Evolutionary conservation across 35 echinoderm and acorn worm species (phyloP).

Genomic region (Apostichopus parvimensis): DNA sequence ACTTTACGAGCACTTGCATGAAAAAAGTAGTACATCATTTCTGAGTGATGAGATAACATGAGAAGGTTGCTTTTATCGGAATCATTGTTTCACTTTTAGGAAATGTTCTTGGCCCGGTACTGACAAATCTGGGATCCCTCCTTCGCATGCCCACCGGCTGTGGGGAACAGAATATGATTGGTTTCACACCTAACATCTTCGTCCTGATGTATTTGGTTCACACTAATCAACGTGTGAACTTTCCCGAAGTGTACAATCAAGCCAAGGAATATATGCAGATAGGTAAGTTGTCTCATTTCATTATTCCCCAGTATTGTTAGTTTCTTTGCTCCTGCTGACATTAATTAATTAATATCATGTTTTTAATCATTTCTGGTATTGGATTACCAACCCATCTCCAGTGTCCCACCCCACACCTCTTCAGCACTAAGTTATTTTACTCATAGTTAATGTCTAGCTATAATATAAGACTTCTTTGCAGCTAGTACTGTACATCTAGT

Average conservation of each 20-base stretch:
- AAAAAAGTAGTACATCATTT: background rate
- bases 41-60: too few species aligned
- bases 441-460: too few species aligned
- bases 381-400: too few species aligned
- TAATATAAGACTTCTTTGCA: too few species aligned
- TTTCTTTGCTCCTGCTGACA: too few species aligned
- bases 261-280: slow-evolving; percentile 46
- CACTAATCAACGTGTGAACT: slow-evolving; percentile 35
- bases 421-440: too few species aligned
- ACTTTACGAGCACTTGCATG: background rate
- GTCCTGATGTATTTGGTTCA: slow-evolving; percentile 68
- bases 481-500: too few species aligned
- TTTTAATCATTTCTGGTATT: too few species aligned
- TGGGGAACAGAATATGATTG: slow-evolving; percentile 94
- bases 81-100: slow-evolving; percentile 19
- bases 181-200: slow-evolving; percentile 84
- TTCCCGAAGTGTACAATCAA: slow-evolving; percentile 23
- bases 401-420: too few species aligned
- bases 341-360: too few species aligned
- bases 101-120: slow-evolving; percentile 73
- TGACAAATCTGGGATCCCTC: slow-evolving; percentile 74
- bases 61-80: too few species aligned
- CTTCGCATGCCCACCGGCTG: slow-evolving; percentile 79
- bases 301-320: too few species aligned
- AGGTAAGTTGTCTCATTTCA: background rate